A percentile compares a stretch with the other conserved stretches of the same genome.
Evolutionary conservation across 2,888 invertebrate species (phyloP).

Genomic region (Iphiclides podalirius): DNA sequence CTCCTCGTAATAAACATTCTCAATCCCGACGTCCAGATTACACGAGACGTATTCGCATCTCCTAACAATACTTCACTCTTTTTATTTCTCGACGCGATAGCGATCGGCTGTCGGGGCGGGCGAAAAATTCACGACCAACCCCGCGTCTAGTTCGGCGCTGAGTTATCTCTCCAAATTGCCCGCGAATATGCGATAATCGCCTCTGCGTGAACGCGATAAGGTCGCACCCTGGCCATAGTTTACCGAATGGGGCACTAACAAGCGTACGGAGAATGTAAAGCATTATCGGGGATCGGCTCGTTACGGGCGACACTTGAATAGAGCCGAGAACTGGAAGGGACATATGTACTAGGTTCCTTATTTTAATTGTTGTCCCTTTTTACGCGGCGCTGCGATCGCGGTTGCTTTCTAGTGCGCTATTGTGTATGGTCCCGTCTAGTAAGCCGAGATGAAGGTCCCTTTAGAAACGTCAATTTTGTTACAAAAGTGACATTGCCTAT

Average conservation of each 20-base stretch:
- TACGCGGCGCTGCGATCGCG: neutral
- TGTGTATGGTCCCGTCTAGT: conserved; percentile 5
- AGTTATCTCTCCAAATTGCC: conserved; percentile 8
- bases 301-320: conserved; percentile 64
- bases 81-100: conserved; percentile 11
- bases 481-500: too few species aligned
- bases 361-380: conserved; percentile 25
- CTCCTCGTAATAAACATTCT: neutral
- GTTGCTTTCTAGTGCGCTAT: conserved; percentile 5
- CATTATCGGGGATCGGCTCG: conserved; percentile 58
- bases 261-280: conserved; percentile 33
- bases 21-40: neutral
- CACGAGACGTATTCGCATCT: conserved; percentile 2
- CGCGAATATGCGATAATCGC: neutral
- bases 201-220: conserved; percentile 5
- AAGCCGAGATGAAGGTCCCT: too few species aligned
- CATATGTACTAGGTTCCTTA: conserved; percentile 23
- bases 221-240: conserved; percentile 5
- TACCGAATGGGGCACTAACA: conserved; percentile 26
- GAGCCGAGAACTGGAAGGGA: conserved; percentile 27
- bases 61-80: conserved; percentile 1
- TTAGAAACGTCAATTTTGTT: too few species aligned
- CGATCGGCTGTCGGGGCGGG: conserved; percentile 15
- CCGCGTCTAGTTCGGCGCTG: conserved; percentile 14
- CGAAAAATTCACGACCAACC: conserved; percentile 26